Evolutionary conservation across 2,797 vertebrate species (phyloP).

Genomic region (Smutsia gigantea): DNA sequence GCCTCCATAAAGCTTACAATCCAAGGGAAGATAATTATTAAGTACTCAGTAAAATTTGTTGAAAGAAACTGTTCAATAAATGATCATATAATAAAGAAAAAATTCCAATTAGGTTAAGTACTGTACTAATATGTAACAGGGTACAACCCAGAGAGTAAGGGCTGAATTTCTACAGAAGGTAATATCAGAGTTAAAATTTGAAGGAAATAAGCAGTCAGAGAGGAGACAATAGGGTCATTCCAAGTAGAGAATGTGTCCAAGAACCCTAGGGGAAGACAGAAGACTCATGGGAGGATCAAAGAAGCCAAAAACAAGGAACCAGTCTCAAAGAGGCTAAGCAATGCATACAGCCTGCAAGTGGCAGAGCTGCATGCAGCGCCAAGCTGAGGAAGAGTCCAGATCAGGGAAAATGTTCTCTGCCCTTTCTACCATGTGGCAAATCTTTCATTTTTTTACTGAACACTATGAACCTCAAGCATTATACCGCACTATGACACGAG

Average conservation of each 20-base stretch:
- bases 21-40: background rate
- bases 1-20: constrained; percentile 3
- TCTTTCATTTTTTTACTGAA: background rate
- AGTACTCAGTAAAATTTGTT: constrained; percentile 23
- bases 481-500: background rate
- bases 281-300: background rate
- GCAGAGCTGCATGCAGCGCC: background rate
- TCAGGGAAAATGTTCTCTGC: background rate
- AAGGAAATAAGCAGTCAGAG: background rate
- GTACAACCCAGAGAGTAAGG: background rate
- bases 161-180: background rate
- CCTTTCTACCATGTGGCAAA: background rate
- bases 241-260: background rate
- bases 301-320: background rate
- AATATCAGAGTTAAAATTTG: background rate
- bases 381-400: background rate
- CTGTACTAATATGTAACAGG: background rate
- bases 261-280: background rate
- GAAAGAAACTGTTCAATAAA: background rate
- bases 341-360: background rate
- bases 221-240: background rate
- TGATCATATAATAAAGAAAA: background rate
- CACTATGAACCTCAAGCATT: constrained; percentile 13
- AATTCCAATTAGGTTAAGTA: background rate
- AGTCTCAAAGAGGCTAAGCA: background rate